A percentile compares a stretch with the other conserved stretches of the same genome.
Evolutionary conservation across 1,140 invertebrate genomes (phyloP).

Genomic region (silkworm (Bombyx mori)): DNA sequence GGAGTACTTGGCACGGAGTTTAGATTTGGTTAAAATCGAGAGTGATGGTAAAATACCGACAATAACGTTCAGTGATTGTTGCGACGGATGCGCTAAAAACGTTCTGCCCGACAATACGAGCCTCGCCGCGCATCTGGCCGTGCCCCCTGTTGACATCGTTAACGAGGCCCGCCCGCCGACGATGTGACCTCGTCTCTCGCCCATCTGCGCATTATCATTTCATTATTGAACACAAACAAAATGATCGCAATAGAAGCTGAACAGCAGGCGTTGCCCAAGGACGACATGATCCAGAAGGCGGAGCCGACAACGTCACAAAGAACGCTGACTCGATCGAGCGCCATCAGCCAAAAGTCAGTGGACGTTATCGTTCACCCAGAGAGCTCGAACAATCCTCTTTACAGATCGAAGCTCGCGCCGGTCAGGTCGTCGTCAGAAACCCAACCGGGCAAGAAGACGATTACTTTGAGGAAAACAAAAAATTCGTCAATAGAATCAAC

Average conservation of each 20-base stretch:
- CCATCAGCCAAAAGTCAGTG: constrained; percentile 73
- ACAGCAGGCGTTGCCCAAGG: constrained; percentile 51
- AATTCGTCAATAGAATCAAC: constrained; percentile 70
- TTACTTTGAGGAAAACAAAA: constrained; percentile 63
- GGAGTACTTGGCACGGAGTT: constrained; percentile 44
- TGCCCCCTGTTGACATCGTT: constrained; percentile 55
- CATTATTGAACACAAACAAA: constrained; percentile 15
- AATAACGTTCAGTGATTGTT: constrained; percentile 69
- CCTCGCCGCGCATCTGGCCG: constrained; percentile 51
- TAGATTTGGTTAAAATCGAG: constrained; percentile 51
- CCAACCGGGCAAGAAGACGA: constrained; percentile 53
- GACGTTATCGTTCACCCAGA: constrained; percentile 64
- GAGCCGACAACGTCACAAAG: constrained; percentile 47
- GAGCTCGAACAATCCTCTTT: constrained; percentile 57
- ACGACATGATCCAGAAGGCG: constrained; percentile 44
- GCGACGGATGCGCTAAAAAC: constrained; percentile 33
- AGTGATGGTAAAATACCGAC: constrained; percentile 52
- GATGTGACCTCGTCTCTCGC: constrained; percentile 31
- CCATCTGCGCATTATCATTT: neutral
- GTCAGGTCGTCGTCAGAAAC: constrained; percentile 60
- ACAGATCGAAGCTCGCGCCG: constrained; percentile 62
- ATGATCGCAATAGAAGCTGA: constrained; percentile 66
- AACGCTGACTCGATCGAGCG: constrained; percentile 64
- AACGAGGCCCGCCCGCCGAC: constrained; percentile 58
- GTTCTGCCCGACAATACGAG: constrained; percentile 41